Base-by-base conservation (phyloP, 2,113 vertebrate species). In the Diphyllodes magnificus region DNA sequence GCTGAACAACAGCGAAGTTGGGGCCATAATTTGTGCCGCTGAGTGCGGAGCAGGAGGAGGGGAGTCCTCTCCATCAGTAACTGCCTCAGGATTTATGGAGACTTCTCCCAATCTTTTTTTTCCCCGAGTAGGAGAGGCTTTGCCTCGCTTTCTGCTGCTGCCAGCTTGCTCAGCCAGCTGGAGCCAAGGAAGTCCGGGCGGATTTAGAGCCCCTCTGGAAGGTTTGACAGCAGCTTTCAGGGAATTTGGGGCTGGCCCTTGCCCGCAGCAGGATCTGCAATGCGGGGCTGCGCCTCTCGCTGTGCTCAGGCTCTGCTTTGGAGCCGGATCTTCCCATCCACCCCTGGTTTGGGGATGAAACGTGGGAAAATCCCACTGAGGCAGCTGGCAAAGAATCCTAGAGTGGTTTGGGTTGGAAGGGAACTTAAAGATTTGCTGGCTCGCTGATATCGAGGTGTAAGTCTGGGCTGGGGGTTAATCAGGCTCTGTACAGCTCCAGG, bases 321-420 rank as follows among this genome's bases (percentile, higher is more conserved):
- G 76, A 72, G 10, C 27, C 22, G 53, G 13, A 9, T 7, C 75
- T 72, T 37, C 40, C 28, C 37, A 0, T 50, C 30, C 30, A 23
- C 9, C 15, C n/a, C 21, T 13, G 7, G 5, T 10, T 39, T 50
- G 28, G 73, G 78, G 45, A 8, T 16, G 51, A 28, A 79, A 68
- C 0, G 0, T 1, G 25, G 39, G 83, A 2, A 82, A 68, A 75
- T 22, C 54, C 23, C 50, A 7, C 9, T 0, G 4, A 5, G 18
- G 69, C 33, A 57, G 60, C 73, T 24, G 79, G 30, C 9, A 53
- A 35, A 40, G 61, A 2, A 35, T 49, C 15, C 47, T 1, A 0
- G 39, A 11, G 31, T 3, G n/a, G 10, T 24, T 60, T 60, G 60
- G 35, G 45, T 10, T 35, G 60, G 53, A 59, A 66, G 13, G 28